Evolutionary conservation across 2,113 vertebrate species (phyloP).

Genomic region (Amblyornis subalaris): DNA sequence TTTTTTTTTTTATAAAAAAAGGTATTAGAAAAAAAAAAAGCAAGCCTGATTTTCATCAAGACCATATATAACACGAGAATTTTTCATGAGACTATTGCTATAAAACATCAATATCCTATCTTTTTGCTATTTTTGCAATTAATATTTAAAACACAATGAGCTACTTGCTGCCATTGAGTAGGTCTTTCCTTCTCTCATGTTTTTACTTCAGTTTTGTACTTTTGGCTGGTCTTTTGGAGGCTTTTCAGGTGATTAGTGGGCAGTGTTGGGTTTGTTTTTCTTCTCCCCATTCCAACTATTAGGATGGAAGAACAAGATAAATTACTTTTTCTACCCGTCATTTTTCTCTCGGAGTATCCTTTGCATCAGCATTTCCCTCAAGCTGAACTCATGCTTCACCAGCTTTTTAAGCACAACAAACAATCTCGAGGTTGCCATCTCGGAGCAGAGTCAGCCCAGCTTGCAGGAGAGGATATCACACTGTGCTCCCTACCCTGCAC

Average conservation of each 20-base stretch:
- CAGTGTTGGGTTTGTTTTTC: fast-evolving
- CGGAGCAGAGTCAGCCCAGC: neutral
- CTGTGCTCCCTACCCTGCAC: neutral
- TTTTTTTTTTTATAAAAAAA: neutral
- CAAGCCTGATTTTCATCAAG: neutral
- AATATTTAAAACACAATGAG: neutral
- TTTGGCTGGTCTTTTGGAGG: neutral
- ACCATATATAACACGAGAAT: fast-evolving
- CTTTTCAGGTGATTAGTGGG: neutral
- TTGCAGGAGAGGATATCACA: neutral
- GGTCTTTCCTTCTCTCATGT: neutral
- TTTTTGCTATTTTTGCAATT: neutral
- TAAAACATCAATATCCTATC: neutral
- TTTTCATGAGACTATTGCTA: neutral
- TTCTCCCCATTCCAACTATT: neutral
- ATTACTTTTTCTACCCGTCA: slow-evolving; percentile 18
- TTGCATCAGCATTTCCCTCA: slow-evolving; percentile 21
- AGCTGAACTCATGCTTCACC: slow-evolving; percentile 12
- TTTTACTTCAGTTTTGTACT: neutral
- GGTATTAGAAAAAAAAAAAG: neutral
- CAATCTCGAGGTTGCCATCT: neutral
- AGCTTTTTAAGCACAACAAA: slow-evolving; percentile 32
- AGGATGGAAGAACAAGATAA: slow-evolving; percentile 29
- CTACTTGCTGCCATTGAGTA: neutral
- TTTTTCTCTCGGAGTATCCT: slow-evolving; percentile 16